Percentiles rank a stretch among this genome's conserved stretches.
Conservation (phyloP, 35 echinoderm and acorn worm species). For the Stichopus chloronotus region DNA sequence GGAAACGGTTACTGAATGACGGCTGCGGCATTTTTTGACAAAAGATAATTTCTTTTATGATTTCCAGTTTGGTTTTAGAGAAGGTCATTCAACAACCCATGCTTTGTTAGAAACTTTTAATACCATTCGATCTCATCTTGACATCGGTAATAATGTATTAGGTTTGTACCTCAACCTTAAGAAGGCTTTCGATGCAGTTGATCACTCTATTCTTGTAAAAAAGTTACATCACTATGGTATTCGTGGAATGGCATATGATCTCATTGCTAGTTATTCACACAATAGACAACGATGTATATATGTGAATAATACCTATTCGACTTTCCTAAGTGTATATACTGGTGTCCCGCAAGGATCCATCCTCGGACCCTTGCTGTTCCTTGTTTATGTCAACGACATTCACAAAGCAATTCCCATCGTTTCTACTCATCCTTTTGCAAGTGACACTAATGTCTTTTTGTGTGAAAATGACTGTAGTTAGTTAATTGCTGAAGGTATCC, state of each 20-base stretch:
- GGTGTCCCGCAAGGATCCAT: constrained; percentile 2
- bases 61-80: constrained; percentile 13
- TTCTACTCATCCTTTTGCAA: neutral
- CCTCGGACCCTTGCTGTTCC: too few relatives aligned
- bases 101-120: neutral
- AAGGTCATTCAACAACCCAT: neutral
- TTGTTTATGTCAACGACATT: too few relatives aligned
- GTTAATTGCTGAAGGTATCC: too few relatives aligned
- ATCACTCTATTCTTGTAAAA: neutral
- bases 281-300: constrained; percentile 3
- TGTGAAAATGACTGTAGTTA: too few relatives aligned
- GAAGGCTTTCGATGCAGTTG: neutral
- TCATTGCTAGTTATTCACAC: neutral
- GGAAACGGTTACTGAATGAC: neutral
- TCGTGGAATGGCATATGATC: constrained; percentile 3
- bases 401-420: too few relatives aligned
- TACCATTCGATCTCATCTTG: neutral
- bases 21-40: neutral
- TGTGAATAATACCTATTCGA: constrained; percentile 7
- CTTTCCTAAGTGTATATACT: neutral
- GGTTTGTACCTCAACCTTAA: neutral
- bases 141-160: neutral
- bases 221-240: constrained; percentile 13
- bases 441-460: too few relatives aligned
- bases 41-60: neutral